Evolutionary conservation across 2,113 vertebrate genomes (phyloP).

Genomic region (Stegostoma tigrinum): DNA sequence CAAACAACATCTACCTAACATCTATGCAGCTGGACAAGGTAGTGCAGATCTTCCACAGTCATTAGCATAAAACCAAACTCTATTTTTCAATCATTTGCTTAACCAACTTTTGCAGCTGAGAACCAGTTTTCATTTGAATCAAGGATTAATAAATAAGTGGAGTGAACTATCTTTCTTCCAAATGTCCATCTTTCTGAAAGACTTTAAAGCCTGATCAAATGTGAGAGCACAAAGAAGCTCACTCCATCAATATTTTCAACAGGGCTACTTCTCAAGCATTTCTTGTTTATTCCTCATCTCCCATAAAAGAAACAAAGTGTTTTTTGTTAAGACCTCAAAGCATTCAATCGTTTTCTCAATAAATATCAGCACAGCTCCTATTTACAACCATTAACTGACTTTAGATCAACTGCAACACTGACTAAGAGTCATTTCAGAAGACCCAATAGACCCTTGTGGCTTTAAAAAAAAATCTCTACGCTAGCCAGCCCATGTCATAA

Average conservation of each 20-base stretch:
- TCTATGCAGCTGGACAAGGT: not conserved
- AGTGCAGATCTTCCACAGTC: not conserved
- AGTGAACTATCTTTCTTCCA: not conserved
- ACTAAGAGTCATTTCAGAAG: not conserved
- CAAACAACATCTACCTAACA: not conserved
- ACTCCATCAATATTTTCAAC: not conserved
- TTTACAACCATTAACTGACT: not conserved
- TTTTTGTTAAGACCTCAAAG: not conserved
- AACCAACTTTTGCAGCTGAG: not conserved
- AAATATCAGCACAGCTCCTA: not conserved
- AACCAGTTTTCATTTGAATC: not conserved
- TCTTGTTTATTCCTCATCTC: not conserved
- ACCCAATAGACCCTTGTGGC: not conserved
- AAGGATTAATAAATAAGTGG: not conserved
- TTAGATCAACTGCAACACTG: not conserved
- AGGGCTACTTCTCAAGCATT: not conserved
- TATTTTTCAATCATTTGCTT: not conserved
- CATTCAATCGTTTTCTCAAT: not conserved
- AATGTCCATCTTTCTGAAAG: not conserved
- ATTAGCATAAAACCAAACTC: not conserved
- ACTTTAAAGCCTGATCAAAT: not conserved
- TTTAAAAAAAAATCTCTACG: not conserved
- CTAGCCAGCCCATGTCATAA: not conserved
- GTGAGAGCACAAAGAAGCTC: not conserved
- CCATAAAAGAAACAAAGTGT: not conserved